These are phyloP conservation scores for Spisula subtruncata DNA, from an alignment of 2,888 invertebrate genomes.

Conservation along the genomic window DNA sequence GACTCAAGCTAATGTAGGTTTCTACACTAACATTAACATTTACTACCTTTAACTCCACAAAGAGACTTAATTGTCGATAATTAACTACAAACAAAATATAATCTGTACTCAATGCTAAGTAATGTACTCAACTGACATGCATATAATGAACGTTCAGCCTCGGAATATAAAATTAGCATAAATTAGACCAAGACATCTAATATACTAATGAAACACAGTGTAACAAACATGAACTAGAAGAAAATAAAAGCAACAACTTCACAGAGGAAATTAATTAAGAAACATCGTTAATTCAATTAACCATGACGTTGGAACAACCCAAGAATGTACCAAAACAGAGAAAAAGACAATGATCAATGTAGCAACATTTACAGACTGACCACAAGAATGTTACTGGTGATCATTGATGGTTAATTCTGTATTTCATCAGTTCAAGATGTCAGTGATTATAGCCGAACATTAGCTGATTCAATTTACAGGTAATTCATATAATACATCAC, in stretches of 20 bases:
- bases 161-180: background rate
- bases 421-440: slow-evolving; percentile 3
- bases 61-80: no score
- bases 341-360: background rate
- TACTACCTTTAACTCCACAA: no score
- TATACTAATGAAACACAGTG: background rate
- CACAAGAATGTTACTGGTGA: background rate
- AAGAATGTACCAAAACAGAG: background rate
- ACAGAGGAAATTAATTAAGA: slow-evolving; percentile 12
- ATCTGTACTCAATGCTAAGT: background rate
- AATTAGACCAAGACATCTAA: background rate
- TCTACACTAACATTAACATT: no score
- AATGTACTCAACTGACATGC: background rate
- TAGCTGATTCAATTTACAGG: background rate
- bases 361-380: background rate
- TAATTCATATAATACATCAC: background rate
- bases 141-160: background rate
- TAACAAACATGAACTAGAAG: background rate
- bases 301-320: background rate
- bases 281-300: background rate
- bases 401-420: background rate
- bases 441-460: background rate
- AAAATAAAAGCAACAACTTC: background rate
- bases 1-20: no score
- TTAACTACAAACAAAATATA: background rate